Conservation (phyloP, 1,140 invertebrate genomes). For the Ganaspis sp. region DNA sequence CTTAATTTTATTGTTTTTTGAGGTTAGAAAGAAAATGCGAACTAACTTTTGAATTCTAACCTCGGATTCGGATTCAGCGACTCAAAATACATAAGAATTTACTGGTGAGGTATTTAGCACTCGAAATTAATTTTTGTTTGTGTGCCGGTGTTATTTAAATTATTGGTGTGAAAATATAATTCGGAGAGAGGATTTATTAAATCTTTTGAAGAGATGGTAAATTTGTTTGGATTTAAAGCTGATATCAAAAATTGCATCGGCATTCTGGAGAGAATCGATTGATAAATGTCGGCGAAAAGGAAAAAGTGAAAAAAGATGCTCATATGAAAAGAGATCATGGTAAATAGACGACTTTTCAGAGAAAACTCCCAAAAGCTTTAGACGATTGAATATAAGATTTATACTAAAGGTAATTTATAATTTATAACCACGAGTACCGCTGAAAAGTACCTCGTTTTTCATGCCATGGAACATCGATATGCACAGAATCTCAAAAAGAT, state of each 20-base stretch:
- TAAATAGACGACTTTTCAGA: neutral
- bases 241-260: neutral
- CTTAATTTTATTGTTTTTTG: no score
- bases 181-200: no score
- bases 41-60: no score
- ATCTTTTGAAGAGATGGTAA: neutral
- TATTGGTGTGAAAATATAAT: no score
- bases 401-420: constrained; percentile 32
- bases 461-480: neutral
- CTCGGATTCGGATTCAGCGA: no score
- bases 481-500: neutral
- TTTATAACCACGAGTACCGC: neutral
- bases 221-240: neutral
- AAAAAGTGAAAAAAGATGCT: neutral
- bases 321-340: neutral
- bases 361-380: neutral
- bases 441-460: neutral
- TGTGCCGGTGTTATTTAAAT: no score
- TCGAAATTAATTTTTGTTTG: no score
- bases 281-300: neutral
- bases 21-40: no score
- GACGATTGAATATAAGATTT: constrained; percentile 43
- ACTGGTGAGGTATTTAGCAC: no score
- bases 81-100: no score
- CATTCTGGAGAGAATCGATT: neutral